Base-by-base conservation (phyloP, 2,797 vertebrate genomes). In the Microctenopoma stevenorrisi region DNA sequence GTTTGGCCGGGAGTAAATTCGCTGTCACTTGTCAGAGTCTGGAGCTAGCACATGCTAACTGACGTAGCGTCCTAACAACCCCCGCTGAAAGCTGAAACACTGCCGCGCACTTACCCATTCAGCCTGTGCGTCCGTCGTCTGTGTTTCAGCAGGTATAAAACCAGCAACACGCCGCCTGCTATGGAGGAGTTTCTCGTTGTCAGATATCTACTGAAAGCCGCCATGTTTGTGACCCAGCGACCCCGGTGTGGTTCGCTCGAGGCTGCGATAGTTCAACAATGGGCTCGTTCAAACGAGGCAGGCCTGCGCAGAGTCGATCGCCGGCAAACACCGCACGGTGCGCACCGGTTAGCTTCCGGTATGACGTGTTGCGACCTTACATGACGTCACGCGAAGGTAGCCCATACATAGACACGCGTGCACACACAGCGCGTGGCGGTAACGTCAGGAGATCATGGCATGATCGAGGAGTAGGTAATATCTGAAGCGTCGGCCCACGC, bases 191-290 rank as follows among this genome's bases (percentile, higher is more conserved):
- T 96, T 51, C 91, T 96, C 59, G 91, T 92, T 15, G 96, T 96
- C 68, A 98, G 28, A 76, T 95, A 95, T 87, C 95, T 98, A 92
- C 97, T 98, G 88, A 97, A 91, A 51, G 92, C 93, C 91, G 96
- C 97, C 97, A 99, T 99, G 85, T 92, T 87, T 70, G 79, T 72
- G 35, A 58, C 74, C 78, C 84, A 70, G 68, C 65, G 38, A 83
- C 67, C 70, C 67, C 70, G 57, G 63, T 61, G 26, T 10, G 52
- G 1, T 16, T 15, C 6, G 42, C 18, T 61, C 26, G 3, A 30
- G 25, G 35, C 18, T 16, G 40, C 35, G 6, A 11, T 37, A 25
- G 30, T 25, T 22, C 25, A 13, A 2, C 49, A 18, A 25, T 11
- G 22, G 46, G 46, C n/a, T 4, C n/a, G 18, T 47, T 22, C 9